These are phyloP conservation scores for Chaetura pelagica DNA, from an alignment of 2,113 vertebrate genomes.

Conservation along the genomic window DNA sequence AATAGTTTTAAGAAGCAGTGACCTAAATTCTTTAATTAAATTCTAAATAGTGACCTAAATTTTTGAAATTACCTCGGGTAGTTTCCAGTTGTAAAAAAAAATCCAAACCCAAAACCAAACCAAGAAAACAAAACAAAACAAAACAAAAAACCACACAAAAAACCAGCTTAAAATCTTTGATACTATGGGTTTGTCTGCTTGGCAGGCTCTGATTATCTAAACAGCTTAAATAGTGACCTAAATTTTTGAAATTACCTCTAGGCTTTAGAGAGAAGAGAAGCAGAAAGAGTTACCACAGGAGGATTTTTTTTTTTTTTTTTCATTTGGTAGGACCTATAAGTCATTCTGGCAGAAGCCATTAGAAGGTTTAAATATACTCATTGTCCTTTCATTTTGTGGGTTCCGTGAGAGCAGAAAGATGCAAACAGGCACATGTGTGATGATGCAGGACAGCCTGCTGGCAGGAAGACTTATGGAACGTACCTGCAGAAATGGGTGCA, in stretches of 20 bases:
- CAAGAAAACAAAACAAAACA: too few relatives aligned
- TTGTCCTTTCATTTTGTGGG: background rate
- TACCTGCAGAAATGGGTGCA: background rate
- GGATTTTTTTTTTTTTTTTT: background rate
- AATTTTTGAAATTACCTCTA: background rate
- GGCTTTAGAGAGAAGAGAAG: background rate
- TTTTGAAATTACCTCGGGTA: too few relatives aligned
- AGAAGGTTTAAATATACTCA: background rate
- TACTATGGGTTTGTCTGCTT: conserved; percentile 22
- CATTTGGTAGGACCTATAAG: background rate
- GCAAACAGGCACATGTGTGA: background rate
- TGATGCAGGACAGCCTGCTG: background rate
- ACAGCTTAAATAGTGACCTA: background rate
- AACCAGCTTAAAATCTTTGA: background rate
- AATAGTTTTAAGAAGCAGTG: conserved; percentile 55
- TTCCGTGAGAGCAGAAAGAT: background rate
- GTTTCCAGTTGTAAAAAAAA: background rate
- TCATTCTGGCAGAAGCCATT: background rate
- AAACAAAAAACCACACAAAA: too few relatives aligned
- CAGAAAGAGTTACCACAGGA: background rate
- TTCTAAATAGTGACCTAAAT: too few relatives aligned
- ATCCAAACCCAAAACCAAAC: too few relatives aligned
- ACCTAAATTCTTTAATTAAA: too few relatives aligned
- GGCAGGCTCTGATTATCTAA: background rate
- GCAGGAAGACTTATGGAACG: background rate